Conservation (phyloP, 1,140 invertebrate genomes). For the Drosophila auraria region DNA sequence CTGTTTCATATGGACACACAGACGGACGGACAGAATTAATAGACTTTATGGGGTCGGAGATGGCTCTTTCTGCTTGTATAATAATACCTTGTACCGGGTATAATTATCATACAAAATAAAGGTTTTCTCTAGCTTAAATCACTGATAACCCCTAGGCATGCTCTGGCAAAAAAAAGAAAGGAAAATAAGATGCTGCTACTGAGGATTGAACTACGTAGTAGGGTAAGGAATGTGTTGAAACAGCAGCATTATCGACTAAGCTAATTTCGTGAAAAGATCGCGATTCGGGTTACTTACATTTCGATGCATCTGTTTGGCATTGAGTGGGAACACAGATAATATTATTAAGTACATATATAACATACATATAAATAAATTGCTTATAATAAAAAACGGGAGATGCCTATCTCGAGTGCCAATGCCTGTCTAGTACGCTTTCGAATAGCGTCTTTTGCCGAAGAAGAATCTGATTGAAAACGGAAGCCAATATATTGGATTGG, state of each 20-base stretch:
- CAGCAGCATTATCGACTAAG: conserved; percentile 35
- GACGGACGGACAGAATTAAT: no score
- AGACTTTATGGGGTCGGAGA: no score
- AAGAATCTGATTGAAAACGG: conserved; percentile 19
- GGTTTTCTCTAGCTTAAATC: conserved; percentile 4
- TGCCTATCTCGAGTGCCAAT: conserved; percentile 24
- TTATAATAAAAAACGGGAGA: conserved; percentile 9
- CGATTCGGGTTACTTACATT: conserved; percentile 70
- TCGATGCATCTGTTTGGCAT: conserved; percentile 79
- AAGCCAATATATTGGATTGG: conserved; percentile 14
- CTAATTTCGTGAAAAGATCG: conserved; percentile 32
- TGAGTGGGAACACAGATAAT: conserved; percentile 74
- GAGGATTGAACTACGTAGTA: conserved; percentile 20
- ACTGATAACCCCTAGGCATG: conserved; percentile 13
- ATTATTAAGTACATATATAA: conserved; percentile 30
- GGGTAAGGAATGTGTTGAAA: conserved; percentile 19
- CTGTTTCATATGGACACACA: no score
- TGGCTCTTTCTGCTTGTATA: no score
- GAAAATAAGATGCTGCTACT: conserved; percentile 18
- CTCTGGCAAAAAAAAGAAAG: conserved; percentile 3
- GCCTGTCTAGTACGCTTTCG: conserved; percentile 5
- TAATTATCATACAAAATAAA: neutral
- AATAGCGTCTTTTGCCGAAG: conserved; percentile 27
- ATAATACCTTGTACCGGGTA: no score
- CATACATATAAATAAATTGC: conserved; percentile 12